Base-by-base conservation (phyloP, 92 coral and sea anemone species). In the Porites lobata region DNA sequence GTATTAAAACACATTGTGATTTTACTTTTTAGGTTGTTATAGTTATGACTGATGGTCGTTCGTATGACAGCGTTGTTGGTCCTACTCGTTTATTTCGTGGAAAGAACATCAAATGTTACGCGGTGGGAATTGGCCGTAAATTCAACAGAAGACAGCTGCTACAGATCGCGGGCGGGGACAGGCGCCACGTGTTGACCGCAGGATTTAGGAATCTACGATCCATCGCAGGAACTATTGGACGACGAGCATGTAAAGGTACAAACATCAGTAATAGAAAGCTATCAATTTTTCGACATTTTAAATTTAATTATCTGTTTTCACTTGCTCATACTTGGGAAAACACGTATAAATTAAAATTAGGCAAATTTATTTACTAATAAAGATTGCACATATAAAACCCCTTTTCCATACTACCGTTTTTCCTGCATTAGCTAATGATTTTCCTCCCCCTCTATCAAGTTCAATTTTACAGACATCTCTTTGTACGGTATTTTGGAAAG, bases 61-160 rank as follows among this genome's bases (percentile, higher is more conserved):
- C 61, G 61, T 9, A 56, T 56, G 61, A 56, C 17, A 3, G 3
- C 14, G 61, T 56, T 13, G 11, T 13, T 9, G 59, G 59, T 21
- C 90, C 94, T 8, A 85, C 75, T 67, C 75, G 89, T 22, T 82
- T 80, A 13, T 85, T 91, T 20, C 90, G 93, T 78, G 85, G 77
- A 64, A 72, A 63, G 7, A 56, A 77, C 50, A 90, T 91, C 17
- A 90, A 88, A 79, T 76, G 87, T 69, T 94, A 85, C 80, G 94
- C 93, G 51, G 75, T 94, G 7, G 96, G 96, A n/a, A 85, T 91
- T 38, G 93, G 93, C 64, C 57, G 68, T 1, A 77, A 22, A 47
- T 59, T 72, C 72, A 79, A 80, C 74, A 86, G 76, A 50, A 22
- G 14, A 6, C 88, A 91, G 71, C 88, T 94, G 77, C 77, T 81